Base-by-base conservation (phyloP, 1,140 invertebrate genomes). In the Eriosoma lanigerum region DNA sequence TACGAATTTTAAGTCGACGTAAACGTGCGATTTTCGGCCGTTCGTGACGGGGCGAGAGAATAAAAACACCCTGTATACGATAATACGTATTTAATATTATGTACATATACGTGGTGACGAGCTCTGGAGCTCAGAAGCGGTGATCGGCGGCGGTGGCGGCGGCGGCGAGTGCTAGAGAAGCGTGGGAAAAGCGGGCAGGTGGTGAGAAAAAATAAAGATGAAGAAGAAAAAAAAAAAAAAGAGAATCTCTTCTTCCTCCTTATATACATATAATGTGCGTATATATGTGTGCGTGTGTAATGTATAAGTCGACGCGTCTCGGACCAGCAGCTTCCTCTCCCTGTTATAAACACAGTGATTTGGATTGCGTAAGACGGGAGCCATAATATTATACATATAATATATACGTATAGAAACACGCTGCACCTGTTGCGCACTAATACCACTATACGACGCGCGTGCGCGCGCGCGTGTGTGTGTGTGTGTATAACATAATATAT, bases 121-220 rank as follows among this genome's bases (percentile, higher is more conserved):
- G 32, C 8, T 3, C 3, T 8, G 32, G 32, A 38, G 32, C 32
- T 38, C 32, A 26, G 58, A n/a, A 60, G 24, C 70, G 60, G 32
- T 19, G 60, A 64, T 19, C 46, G 60, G 26, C 10, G 21, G 48
- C 46, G 12, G 38, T 21, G 12, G 66, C 32, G 44, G 66, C 19
- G 32, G 52, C 13, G 46, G 72, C 19, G 72, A 17, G 72, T n/a
- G 72, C 48, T 50, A 75, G 72, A 75, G 72, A 75, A 75, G 72
- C 72, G 72, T 75, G 72, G 72, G 72, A 75, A 75, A 75, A 75
- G 72, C 72, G 72, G 72, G 72, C 72, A 75, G 72, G 72, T 75
- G 72, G 72, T 75, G 72, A 75, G 72, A 75, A 75, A 32, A 72
- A 38, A 38, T n/a, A n/a, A n/a, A 52, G 32, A 70, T 50, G 24